Evolutionary conservation across 2,113 vertebrate species (phyloP).

Genomic region (Patagioenas fasciata): DNA sequence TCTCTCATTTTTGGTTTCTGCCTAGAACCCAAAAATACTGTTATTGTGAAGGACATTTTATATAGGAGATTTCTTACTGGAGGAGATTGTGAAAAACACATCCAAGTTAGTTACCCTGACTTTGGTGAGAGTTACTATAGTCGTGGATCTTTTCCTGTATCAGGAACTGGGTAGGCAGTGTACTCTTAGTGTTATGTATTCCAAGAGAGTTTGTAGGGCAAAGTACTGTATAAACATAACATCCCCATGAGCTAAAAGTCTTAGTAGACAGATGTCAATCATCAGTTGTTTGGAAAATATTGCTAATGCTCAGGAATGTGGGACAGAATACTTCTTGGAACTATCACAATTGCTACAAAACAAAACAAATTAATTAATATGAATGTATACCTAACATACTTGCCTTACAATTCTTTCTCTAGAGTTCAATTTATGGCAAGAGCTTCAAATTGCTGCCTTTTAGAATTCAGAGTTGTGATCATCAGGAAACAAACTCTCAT

Average conservation of each 20-base stretch:
- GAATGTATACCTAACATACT: neutral
- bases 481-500: neutral
- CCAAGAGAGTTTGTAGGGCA: neutral
- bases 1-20: neutral
- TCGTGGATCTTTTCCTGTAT: neutral
- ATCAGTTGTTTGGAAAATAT: conserved; percentile 25
- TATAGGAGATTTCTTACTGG: neutral
- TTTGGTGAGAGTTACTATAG: neutral
- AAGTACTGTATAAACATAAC: neutral
- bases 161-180: neutral
- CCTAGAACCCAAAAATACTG: neutral
- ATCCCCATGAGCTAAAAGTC: neutral
- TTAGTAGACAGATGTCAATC: neutral
- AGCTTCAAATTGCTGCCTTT: neutral
- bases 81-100: neutral
- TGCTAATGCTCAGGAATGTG: neutral
- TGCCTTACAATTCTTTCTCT: neutral
- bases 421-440: neutral
- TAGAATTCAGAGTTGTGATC: neutral
- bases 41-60: neutral
- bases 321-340: neutral
- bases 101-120: neutral
- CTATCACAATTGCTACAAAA: neutral
- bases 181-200: neutral
- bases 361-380: neutral